Conservation (phyloP, 2,113 vertebrate genomes). For the Brienomyrus longianalis region DNA sequence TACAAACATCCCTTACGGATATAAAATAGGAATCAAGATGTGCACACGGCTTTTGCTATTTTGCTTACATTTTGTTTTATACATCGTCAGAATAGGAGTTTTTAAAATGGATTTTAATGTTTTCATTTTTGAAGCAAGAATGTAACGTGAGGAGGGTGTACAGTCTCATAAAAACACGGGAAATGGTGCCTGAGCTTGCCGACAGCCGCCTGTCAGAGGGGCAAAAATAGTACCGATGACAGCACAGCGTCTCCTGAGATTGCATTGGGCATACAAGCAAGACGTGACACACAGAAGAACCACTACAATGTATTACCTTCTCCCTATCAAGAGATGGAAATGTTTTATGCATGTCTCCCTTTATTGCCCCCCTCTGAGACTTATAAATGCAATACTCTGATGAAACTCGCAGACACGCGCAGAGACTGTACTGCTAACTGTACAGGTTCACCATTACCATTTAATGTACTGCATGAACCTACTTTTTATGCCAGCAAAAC, state of each 20-base stretch:
- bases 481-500: background rate
- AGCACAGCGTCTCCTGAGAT: background rate
- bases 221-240: background rate
- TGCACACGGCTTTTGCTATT: background rate
- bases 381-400: background rate
- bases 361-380: background rate
- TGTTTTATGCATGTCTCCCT: background rate
- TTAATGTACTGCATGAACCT: background rate
- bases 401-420: background rate
- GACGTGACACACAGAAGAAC: background rate
- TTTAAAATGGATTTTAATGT: background rate
- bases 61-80: background rate
- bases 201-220: background rate
- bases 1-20: background rate
- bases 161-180: background rate
- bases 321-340: background rate
- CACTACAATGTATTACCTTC: background rate
- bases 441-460: background rate
- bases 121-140: background rate
- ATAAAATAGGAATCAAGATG: background rate
- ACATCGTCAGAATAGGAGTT: background rate
- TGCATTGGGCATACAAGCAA: background rate
- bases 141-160: background rate
- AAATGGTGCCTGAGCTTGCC: background rate
- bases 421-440: background rate